A percentile compares a stretch with the other conserved stretches of the same genome.
Evolutionary conservation across 2,888 invertebrate species (phyloP).

Genomic region (Trachelus stipa): DNA sequence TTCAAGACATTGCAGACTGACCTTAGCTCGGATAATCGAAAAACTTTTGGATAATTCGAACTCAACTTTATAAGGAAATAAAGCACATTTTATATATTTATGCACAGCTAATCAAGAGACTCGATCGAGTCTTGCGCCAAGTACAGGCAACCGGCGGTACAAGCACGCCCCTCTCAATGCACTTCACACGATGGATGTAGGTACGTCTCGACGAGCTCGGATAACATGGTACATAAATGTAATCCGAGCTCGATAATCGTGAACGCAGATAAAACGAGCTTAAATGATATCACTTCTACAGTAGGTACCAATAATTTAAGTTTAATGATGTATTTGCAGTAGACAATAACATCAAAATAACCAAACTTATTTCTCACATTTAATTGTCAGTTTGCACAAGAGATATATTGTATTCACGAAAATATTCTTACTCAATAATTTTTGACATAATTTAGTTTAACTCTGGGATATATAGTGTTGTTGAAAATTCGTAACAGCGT

Average conservation of each 20-base stretch:
- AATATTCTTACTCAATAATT: background rate
- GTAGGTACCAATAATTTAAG: background rate
- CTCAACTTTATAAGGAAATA: too few species aligned
- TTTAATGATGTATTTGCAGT: too few species aligned
- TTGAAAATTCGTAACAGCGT: background rate
- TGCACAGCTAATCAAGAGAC: background rate
- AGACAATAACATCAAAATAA: background rate
- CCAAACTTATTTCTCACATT: background rate
- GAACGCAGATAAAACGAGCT: background rate
- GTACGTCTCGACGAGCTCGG: too few species aligned
- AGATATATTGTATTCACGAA: background rate
- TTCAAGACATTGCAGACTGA: background rate
- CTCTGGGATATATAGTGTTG: conserved; percentile 1
- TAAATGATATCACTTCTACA: background rate
- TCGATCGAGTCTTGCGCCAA: too few species aligned
- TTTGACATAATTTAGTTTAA: background rate
- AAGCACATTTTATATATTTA: too few species aligned
- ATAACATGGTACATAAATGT: too few species aligned
- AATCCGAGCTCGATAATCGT: too few species aligned
- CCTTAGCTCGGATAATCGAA: background rate
- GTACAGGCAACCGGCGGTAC: too few species aligned
- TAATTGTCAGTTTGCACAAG: background rate
- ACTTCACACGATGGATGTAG: too few species aligned
- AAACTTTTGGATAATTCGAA: too few species aligned
- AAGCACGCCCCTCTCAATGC: too few species aligned